These are phyloP conservation scores for Xiphias gladius DNA, from an alignment of 2,113 vertebrate species.

Conservation along the genomic window DNA sequence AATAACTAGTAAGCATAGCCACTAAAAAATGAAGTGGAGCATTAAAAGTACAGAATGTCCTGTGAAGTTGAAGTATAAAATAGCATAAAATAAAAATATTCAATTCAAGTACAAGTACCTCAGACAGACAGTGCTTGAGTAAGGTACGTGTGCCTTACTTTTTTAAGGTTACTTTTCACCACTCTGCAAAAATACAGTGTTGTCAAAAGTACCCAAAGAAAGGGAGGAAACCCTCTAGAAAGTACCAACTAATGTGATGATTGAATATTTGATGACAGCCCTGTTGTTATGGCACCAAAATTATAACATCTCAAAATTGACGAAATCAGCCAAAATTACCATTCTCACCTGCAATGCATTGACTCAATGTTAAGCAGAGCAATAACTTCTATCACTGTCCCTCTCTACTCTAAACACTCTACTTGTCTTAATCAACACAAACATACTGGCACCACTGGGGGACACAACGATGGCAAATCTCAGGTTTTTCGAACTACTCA, in stretches of 20 bases:
- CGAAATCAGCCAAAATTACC: background rate
- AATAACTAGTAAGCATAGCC: background rate
- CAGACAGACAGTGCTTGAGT: too few relatives aligned
- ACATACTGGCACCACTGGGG: slow-evolving; percentile 15
- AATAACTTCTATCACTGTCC: slow-evolving; percentile 20
- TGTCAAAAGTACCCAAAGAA: background rate
- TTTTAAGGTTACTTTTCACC: background rate
- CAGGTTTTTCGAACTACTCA: slow-evolving; percentile 40
- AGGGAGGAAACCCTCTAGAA: background rate
- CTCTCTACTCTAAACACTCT: slow-evolving; percentile 34
- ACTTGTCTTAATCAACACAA: slow-evolving; percentile 61
- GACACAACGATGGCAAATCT: slow-evolving; percentile 18
- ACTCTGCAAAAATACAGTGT: too few relatives aligned
- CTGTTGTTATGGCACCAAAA: background rate
- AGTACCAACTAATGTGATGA: background rate
- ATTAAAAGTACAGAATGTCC: background rate
- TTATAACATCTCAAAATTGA: background rate
- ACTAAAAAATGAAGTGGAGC: background rate
- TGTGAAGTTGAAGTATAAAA: background rate
- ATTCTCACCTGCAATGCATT: background rate
- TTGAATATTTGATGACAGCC: slow-evolving; percentile 6
- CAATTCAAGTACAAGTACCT: background rate
- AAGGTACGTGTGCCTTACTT: background rate
- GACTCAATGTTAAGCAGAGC: slow-evolving; percentile 9
- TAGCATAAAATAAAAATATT: background rate